phyloP scores from a whole-genome alignment of 2,888 invertebrate species.

The Tineola bisselliella region DNA sequence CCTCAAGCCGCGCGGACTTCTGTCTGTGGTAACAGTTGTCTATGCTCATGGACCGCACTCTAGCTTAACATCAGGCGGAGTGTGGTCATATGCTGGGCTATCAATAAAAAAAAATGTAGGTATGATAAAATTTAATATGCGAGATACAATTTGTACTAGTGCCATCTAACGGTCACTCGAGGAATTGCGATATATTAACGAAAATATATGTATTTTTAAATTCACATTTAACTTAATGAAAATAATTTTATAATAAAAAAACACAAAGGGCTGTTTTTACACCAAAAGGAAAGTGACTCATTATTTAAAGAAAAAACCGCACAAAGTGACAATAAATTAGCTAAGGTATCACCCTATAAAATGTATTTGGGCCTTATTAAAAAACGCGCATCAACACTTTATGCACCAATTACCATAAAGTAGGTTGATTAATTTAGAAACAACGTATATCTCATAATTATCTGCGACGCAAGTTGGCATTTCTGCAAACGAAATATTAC shows the following conservation, averaged over 20 bases:
- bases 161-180: no score
- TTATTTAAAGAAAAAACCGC: background rate
- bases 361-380: background rate
- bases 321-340: background rate
- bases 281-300: background rate
- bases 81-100: no score
- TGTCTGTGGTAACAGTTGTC: background rate
- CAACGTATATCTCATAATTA: background rate
- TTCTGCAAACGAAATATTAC: background rate
- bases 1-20: background rate
- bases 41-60: background rate
- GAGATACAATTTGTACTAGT: no score
- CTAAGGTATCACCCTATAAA: background rate
- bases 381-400: background rate
- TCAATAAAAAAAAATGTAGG: no score
- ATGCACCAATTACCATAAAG: conserved; percentile 4
- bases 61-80: background rate
- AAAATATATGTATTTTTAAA: no score
- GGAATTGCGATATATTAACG: no score
- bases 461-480: background rate
- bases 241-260: no score
- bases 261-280: no score
- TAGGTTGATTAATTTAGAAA: background rate
- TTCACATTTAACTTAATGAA: no score
- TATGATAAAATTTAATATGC: no score